phyloP scores from a whole-genome alignment of 2,888 invertebrate species.

The Rosalia funebris region DNA sequence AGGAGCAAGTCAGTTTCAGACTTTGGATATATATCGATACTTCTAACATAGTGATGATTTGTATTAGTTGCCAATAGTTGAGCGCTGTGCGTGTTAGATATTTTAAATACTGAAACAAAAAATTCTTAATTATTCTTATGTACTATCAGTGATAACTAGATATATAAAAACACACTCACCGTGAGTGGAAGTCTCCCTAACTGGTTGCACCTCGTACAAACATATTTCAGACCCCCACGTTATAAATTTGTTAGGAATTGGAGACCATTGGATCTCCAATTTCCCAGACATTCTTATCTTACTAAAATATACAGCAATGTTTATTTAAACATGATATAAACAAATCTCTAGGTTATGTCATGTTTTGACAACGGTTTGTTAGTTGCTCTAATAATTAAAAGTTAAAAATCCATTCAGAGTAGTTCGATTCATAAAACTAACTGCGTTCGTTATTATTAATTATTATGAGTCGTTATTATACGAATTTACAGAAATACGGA shows the following conservation, averaged over 20 bases:
- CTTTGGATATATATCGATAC: conserved; percentile 86
- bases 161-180: too few relatives aligned
- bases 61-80: conserved; percentile 78
- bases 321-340: conserved; percentile 3
- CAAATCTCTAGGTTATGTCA: conserved; percentile 8
- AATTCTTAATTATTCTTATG: conserved; percentile 10
- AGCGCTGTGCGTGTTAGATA: conserved; percentile 77
- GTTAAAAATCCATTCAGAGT: too few relatives aligned
- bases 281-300: conserved; percentile 65
- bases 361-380: background rate
- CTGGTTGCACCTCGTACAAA: conserved; percentile 80
- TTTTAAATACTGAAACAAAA: conserved; percentile 71
- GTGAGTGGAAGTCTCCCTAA: conserved; percentile 68
- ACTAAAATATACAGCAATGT: background rate
- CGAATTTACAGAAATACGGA: too few relatives aligned
- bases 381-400: background rate
- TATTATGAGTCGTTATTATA: too few relatives aligned
- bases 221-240: conserved; percentile 92
- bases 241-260: conserved; percentile 84
- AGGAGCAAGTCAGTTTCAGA: conserved; percentile 81
- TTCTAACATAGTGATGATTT: conserved; percentile 82
- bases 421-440: too few relatives aligned
- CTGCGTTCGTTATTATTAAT: too few relatives aligned
- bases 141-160: too few relatives aligned
- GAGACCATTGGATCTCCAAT: conserved; percentile 89